phyloP scores from a whole-genome alignment of 1,140 invertebrate species.

The Solenopsis fugax region DNA sequence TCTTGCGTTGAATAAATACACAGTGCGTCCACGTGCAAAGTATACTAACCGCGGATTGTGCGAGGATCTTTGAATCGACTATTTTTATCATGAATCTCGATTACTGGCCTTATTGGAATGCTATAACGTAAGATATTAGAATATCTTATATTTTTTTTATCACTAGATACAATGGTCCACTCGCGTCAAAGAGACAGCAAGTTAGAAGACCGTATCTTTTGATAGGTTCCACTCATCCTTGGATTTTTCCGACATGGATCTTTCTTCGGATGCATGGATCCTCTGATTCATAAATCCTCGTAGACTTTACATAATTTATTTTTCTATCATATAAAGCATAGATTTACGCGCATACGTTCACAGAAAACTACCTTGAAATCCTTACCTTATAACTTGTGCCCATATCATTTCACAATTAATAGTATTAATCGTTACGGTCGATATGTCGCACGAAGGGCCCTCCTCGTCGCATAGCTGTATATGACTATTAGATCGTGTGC shows the following conservation, averaged over 20 bases:
- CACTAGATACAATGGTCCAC: background rate
- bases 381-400: background rate
- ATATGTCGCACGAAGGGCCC: slow-evolving; percentile 10
- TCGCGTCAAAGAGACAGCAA: background rate
- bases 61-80: background rate
- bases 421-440: slow-evolving; percentile 19
- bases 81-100: background rate
- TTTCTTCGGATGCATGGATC: background rate
- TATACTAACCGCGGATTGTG: background rate
- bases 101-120: background rate
- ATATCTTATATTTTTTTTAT: background rate
- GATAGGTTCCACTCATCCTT: background rate
- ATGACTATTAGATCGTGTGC: slow-evolving; percentile 12
- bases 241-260: background rate
- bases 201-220: background rate
- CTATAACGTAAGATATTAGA: background rate
- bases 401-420: slow-evolving; percentile 14
- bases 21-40: slow-evolving; percentile 20
- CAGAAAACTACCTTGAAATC: background rate
- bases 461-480: slow-evolving; percentile 20
- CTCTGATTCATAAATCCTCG: slow-evolving; percentile 8
- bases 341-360: background rate
- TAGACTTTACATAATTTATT: slow-evolving; percentile 33
- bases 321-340: slow-evolving; percentile 29
- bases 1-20: slow-evolving; percentile 11